Evolutionary conservation across 2,888 invertebrate genomes (phyloP), one percentile per base, ranked within the genome.

Genomic region (Habroteleia sp.): DNA sequence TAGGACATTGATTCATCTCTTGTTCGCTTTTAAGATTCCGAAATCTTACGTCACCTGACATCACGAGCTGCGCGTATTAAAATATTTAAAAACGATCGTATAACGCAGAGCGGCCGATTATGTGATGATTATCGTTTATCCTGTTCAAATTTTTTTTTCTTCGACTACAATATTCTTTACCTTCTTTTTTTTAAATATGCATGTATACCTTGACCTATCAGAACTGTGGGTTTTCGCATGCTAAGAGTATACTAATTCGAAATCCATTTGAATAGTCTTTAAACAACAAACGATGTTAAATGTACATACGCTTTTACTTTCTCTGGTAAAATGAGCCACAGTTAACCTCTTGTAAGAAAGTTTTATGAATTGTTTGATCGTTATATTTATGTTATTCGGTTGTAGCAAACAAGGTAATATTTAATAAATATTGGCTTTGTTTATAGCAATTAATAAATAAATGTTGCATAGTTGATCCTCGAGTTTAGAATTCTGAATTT

Each of bases 271-370:
- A 33, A 11, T 3, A 58, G 56, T 17, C 31, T 58, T 42, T 42
- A 58, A 42, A 33, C 42, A 17, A 14, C 42, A 25, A 58, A 41
- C 39, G 41, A 42, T 58, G 48, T 48, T 48, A 10, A 29, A 48
- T 17, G 25, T 23, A 2, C n/a, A n/a, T n/a, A n/a, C n/a, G n/a
- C 11, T 27, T 8, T 46, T 48, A 39, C 48, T 62, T 48, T 62
- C 48, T 20, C 39, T 48, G 37, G 39, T 48, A 39, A 48, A 48
- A 62, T 14, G 39, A 48, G 27, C 8, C 16, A 41, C 50, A 62
- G 50, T 20, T 14, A 50, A 62, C 16, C n/a, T 27, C 14, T n/a
- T n/a, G 31, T 33, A 7, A 11, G 33, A 13, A 13, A 8, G 37
- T 50, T 62, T 62, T 41, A 37, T 39, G 23, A 17, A 29, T 46